Evolutionary conservation across 2,888 invertebrate species (phyloP).

Genomic region (Caenorhabditis zanzibari): DNA sequence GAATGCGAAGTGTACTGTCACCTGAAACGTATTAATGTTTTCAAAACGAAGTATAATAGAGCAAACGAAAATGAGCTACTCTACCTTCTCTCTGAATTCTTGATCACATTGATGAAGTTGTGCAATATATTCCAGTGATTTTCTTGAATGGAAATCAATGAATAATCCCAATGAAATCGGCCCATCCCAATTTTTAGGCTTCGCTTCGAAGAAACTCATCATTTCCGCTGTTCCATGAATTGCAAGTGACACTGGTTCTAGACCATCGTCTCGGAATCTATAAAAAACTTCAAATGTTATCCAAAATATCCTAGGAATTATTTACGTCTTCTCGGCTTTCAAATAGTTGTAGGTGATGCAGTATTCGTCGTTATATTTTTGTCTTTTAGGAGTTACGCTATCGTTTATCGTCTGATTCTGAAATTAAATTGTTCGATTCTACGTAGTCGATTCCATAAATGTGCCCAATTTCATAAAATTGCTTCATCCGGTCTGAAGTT

Average conservation of each 20-base stretch:
- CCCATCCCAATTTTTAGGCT: slow-evolving; percentile 66
- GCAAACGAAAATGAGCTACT: no score
- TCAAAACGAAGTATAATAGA: no score
- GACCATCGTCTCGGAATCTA: slow-evolving; percentile 64
- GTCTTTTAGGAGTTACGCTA: no score
- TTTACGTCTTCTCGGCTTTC: slow-evolving; percentile 12
- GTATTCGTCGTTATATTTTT: slow-evolving; percentile 36
- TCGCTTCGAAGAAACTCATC: slow-evolving; percentile 25
- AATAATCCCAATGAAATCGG: slow-evolving; percentile 71
- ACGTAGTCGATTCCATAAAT: no score
- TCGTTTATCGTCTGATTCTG: no score
- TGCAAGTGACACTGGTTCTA: slow-evolving; percentile 67
- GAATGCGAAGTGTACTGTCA: slow-evolving; percentile 63
- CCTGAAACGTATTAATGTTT: no score
- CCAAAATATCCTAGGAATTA: background rate
- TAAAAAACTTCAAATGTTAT: background rate
- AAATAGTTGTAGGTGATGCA: slow-evolving; percentile 31
- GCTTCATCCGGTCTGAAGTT: no score
- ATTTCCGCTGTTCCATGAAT: slow-evolving; percentile 66
- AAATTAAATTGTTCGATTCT: no score
- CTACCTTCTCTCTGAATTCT: slow-evolving; percentile 60
- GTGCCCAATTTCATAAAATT: no score
- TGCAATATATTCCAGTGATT: slow-evolving; percentile 52
- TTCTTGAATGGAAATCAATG: slow-evolving; percentile 60
- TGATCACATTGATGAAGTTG: slow-evolving; percentile 51